Evolutionary conservation across 2,113 vertebrate genomes (phyloP).

Genomic region (Cygnus atratus): DNA sequence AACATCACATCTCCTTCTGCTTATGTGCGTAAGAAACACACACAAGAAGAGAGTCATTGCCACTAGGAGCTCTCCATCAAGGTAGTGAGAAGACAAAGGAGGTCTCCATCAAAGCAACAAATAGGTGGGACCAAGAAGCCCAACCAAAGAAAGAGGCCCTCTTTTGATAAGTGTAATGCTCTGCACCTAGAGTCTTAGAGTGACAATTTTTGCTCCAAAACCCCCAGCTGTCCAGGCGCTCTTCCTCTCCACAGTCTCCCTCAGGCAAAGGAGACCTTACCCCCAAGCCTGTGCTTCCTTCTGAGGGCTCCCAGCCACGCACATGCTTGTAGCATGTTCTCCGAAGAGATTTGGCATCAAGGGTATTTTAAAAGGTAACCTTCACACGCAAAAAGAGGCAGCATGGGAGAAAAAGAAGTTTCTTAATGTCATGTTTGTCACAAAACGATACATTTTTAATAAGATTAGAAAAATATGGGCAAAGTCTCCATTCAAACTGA

Average conservation of each 20-base stretch:
- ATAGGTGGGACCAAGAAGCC: not conserved
- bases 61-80: not conserved
- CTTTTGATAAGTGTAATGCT: not conserved
- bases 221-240: no score
- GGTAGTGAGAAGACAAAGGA: not conserved
- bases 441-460: not conserved
- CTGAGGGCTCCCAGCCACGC: rapidly evolving
- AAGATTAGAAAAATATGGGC: not conserved
- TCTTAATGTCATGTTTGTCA: no score
- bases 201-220: not conserved
- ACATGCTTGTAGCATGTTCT: not conserved
- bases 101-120: not conserved
- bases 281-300: not conserved
- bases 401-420: not conserved
- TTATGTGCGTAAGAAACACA: not conserved
- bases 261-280: not conserved
- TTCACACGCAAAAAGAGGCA: not conserved
- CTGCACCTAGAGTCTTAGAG: not conserved
- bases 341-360: not conserved
- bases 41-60: not conserved
- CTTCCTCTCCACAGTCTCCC: not conserved
- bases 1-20: not conserved
- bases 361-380: not conserved
- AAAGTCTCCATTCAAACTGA: not conserved
- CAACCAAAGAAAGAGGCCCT: not conserved